Conservation (phyloP, 2,797 vertebrate genomes). For the Poecilia gillii region DNA sequence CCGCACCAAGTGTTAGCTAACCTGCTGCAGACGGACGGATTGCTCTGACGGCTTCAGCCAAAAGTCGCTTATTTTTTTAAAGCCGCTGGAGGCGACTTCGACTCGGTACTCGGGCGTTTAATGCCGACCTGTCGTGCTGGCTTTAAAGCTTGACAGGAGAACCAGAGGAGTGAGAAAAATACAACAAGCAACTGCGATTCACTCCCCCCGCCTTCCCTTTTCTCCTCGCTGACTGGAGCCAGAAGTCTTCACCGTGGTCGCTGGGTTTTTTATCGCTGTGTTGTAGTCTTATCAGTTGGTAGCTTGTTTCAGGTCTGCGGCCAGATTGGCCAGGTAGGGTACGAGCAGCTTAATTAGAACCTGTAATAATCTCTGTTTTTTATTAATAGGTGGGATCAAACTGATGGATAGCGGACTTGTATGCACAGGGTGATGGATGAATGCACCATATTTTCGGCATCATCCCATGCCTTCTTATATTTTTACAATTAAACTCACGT, state of each 20-base stretch:
- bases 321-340: constrained; percentile 40
- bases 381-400: constrained; percentile 8
- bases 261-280: constrained; percentile 47
- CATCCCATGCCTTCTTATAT: constrained; percentile 49
- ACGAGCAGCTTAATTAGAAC: constrained; percentile 21
- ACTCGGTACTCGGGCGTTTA: constrained; percentile 56
- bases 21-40: constrained; percentile 71
- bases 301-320: constrained; percentile 58
- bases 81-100: constrained; percentile 20
- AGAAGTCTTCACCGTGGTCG: constrained; percentile 53
- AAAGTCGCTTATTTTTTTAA: constrained; percentile 21
- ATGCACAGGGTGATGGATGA: constrained; percentile 70
- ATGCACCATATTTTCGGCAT: constrained; percentile 71
- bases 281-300: constrained; percentile 60
- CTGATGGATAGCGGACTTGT: constrained; percentile 32
- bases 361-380: not conserved
- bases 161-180: constrained; percentile 27
- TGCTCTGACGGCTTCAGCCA: constrained; percentile 46
- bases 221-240: constrained; percentile 46
- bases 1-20: constrained; percentile 74
- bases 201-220: constrained; percentile 27
- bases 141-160: constrained; percentile 27
- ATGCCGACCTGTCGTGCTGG: constrained; percentile 28
- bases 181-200: constrained; percentile 39
- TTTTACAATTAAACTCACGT: constrained; percentile 20